Base-by-base conservation (phyloP, 2,888 invertebrate genomes). In the Dasypogon diadema region DNA sequence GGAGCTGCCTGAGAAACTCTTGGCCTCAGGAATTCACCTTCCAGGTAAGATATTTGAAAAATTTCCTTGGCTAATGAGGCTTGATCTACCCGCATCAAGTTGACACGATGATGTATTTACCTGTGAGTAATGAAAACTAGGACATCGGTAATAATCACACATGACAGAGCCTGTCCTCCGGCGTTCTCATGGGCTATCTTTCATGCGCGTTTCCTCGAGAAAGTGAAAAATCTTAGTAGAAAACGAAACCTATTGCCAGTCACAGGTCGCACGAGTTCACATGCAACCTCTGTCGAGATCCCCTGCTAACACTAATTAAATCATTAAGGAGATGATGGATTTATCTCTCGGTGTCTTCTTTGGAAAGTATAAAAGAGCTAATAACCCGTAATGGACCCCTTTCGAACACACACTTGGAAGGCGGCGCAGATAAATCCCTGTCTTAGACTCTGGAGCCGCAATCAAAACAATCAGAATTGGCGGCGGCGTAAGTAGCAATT, bases 11-110 rank as follows among this genome's bases (percentile, higher is more conserved):
- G 91, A 91, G 84, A 90, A 90, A 82, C 87, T 91, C 78, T 86
- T 92, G 79, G 89, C 89, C 86, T 90, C 91, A 78, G 91, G 92
- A 81, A 89, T 92, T 82, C 89, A 90, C 84, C 87, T 92, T 83
- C 91, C 91, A 85, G 92, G 92, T 92, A 86, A 88, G 88, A 65
- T 22, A 12, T 46, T 74, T 48, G 2, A 24, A 8, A 4, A 22
- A n/a, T 8, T 56, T 56, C n/a, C n/a, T 56, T 56, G 24, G 14
- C 6, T 70, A 16, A 70, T 54, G 51, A 54, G 34, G 21, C 34
- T 42, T 22, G 22, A 16, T 56, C 42, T 73, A 3, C 14, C 22
- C n/a, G 22, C 16, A 22, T 21, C 4, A 54, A 54, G 22, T 16
- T 8, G 2, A 18, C 22, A 54, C 16, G 16, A 3, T 12, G 8